Conservation (phyloP, 2,888 invertebrate species). For the Thumatha senex region DNA sequence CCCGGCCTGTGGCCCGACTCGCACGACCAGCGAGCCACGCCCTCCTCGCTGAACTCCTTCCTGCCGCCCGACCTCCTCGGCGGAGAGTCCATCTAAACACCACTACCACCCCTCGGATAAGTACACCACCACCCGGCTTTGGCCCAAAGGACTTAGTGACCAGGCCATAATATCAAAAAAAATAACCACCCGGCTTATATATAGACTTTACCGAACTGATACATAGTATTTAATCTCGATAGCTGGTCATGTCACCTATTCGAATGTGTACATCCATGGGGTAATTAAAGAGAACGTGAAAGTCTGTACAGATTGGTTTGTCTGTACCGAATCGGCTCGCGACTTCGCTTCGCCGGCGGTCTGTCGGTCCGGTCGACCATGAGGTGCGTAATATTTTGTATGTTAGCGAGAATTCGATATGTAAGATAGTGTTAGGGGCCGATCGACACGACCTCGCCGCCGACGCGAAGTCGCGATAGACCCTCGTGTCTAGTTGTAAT, state of each 20-base stretch:
- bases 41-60: conserved; percentile 93
- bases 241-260: neutral
- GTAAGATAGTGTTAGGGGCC: conserved; percentile 38
- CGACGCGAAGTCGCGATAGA: conserved; percentile 24
- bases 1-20: conserved; percentile 87
- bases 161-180: no score
- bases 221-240: no score
- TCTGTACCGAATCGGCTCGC: conserved; percentile 16
- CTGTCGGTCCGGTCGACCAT: conserved; percentile 30
- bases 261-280: neutral
- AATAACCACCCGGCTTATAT: no score
- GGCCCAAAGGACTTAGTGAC: no score
- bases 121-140: no score
- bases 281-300: neutral
- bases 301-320: no score
- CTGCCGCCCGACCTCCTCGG: conserved; percentile 94
- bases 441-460: conserved; percentile 26
- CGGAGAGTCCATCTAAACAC: conserved; percentile 90
- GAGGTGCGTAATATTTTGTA: conserved; percentile 39
- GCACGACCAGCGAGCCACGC: conserved; percentile 92
- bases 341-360: conserved; percentile 23
- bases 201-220: no score
- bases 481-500: conserved; percentile 60
- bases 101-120: neutral
- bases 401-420: conserved; percentile 41